Evolutionary conservation across 2,797 vertebrate species (phyloP), one percentile per base, ranked within the genome.

Genomic region (Propithecus deckenii): DNA sequence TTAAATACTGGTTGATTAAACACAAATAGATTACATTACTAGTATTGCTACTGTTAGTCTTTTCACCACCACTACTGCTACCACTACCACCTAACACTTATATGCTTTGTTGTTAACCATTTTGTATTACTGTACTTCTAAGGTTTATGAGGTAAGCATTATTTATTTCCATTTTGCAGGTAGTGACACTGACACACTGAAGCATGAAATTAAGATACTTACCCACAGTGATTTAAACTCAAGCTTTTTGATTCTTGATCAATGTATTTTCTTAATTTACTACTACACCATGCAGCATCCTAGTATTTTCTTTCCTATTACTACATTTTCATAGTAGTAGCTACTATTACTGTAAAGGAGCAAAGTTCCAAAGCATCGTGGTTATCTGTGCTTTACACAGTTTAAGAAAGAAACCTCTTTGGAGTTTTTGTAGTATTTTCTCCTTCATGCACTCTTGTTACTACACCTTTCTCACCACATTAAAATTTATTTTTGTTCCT

Each of bases 401-500:
- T 94, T 65, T 81, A 87, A 86, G n/a, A 93, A 57, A 43, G 63
- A 92, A 89, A 65, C 23, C 10, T 55, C 14, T 28, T 50, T 30
- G 48, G 25, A 71, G 35, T 75, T 93, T 86, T 80, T 92, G 52
- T 86, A 57, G 41, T 91, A 30, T 92, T 89, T 76, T 72, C 14
- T 2, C 18, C 14, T 65, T 92, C 28, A 85, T 28, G 2, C 50
- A 86, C 10, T 18, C 35, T 79, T 94, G 8, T 32, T 96, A 75
- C 20, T 72, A 46, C 48, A 86, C 55, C 25, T 85, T 95, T 94
- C 32, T 96, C 9, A 86, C 43, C 41, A 81, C 12, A 5, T 72
- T 95, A 94, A 91, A 84, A 65, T 95, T 61, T 80, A 52, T 83
- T 95, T 97, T 89, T 89, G 25, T 94, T 94, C 20, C 55, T 80